Conservation (phyloP, 2,113 vertebrate genomes). For the Calypte anna region DNA sequence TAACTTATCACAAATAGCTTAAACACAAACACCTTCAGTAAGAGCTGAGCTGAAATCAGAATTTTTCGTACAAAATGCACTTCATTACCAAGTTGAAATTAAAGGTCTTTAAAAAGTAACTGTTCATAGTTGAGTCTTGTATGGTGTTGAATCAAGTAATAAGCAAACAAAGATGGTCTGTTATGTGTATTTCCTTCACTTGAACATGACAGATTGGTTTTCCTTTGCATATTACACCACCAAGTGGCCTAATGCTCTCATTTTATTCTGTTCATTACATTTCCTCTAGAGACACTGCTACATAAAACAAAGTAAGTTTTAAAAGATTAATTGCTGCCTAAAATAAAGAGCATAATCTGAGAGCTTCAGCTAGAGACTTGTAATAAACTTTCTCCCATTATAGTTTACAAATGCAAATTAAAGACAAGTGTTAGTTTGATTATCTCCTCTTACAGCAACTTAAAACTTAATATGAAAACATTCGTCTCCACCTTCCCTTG, state of each 20-base stretch:
- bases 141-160: conserved; percentile 7
- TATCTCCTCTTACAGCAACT: neutral
- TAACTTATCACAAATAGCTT: neutral
- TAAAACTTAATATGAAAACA: neutral
- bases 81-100: neutral
- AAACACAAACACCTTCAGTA: neutral
- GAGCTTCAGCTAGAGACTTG: neutral
- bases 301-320: neutral
- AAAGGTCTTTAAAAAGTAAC: neutral
- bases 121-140: neutral
- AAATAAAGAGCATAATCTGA: neutral
- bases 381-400: neutral
- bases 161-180: neutral
- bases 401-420: neutral
- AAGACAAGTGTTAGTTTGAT: neutral
- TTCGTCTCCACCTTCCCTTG: neutral
- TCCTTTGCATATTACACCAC: conserved; percentile 75
- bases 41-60: neutral
- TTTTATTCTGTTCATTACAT: neutral
- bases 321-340: neutral
- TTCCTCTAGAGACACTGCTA: neutral
- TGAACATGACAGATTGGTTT: conserved; percentile 6
- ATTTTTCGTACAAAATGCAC: neutral
- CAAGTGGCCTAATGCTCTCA: conserved; percentile 65
- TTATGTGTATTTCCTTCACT: neutral